Evolutionary conservation across 2,797 vertebrate species (phyloP).

Genomic region (Centroberyx gerrardi): DNA sequence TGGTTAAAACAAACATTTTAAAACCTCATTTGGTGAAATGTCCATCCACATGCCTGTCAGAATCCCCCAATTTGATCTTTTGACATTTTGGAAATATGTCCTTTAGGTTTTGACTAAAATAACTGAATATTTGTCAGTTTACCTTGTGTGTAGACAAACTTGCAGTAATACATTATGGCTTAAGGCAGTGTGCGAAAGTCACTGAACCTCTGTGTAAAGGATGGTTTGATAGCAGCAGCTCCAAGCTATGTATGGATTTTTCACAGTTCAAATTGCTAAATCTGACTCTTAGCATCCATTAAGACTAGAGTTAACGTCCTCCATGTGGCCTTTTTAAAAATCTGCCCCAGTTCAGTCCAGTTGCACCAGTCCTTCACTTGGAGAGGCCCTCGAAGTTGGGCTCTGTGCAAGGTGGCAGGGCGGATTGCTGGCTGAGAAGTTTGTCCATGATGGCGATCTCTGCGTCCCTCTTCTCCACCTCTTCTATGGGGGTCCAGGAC

Average conservation of each 20-base stretch:
- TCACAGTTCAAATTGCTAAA: neutral
- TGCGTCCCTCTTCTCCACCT: slow-evolving; percentile 89
- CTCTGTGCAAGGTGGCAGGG: slow-evolving; percentile 80
- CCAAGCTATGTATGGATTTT: neutral
- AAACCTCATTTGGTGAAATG: neutral
- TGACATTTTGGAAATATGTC: too few relatives aligned
- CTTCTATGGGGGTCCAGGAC: slow-evolving; percentile 93
- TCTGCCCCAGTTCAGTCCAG: neutral
- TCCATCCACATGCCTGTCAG: neutral
- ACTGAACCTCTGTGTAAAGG: neutral
- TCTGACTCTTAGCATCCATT: neutral
- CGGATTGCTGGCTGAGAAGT: slow-evolving; percentile 87
- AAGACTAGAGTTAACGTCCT: neutral
- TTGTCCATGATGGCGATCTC: slow-evolving; percentile 90
- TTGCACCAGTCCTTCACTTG: slow-evolving; percentile 55
- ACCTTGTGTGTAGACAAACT: neutral
- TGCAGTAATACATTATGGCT: neutral
- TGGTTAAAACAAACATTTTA: neutral
- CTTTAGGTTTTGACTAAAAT: too few relatives aligned
- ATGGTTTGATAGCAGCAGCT: neutral
- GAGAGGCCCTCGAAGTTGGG: slow-evolving; percentile 89
- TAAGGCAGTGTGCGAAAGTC: neutral
- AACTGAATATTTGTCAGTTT: too few relatives aligned
- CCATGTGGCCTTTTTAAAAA: slow-evolving; percentile 1
- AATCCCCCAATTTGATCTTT: too few relatives aligned